phyloP scores from a whole-genome alignment of 2,888 invertebrate genomes.

The Horisme vitalbata region DNA sequence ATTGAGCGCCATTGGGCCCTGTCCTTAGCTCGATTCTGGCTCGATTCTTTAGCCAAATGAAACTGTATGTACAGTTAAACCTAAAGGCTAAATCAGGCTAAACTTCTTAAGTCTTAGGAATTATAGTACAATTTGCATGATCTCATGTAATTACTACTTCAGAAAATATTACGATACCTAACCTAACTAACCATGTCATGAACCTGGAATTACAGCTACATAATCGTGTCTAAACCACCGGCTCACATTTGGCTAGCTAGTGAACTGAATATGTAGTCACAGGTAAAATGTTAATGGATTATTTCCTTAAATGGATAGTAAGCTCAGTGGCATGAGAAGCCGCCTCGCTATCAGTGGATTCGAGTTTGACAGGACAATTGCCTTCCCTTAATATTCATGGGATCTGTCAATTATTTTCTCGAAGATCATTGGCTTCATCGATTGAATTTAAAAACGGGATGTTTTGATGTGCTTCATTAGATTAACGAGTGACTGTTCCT shows the following conservation, averaged over 20 bases:
- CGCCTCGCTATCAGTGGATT: conserved; percentile 45
- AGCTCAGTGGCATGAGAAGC: conserved; percentile 51
- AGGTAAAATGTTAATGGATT: conserved; percentile 70
- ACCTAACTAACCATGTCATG: conserved; percentile 29
- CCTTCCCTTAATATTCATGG: conserved; percentile 57
- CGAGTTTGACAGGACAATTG: conserved; percentile 59
- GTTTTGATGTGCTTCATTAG: conserved; percentile 37
- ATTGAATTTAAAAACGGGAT: conserved; percentile 37
- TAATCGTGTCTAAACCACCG: conserved; percentile 50
- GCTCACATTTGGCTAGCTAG: conserved; percentile 44
- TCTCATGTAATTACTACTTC: conserved; percentile 22
- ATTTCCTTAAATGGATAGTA: conserved; percentile 59
- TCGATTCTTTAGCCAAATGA: too few relatives aligned
- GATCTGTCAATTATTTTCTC: conserved; percentile 53
- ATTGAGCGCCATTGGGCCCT: too few relatives aligned
- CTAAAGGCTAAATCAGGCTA: too few relatives aligned
- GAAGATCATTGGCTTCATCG: conserved; percentile 35
- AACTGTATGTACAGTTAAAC: too few relatives aligned
- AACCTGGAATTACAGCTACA: conserved; percentile 26
- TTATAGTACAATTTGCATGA: not conserved
- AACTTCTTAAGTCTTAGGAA: too few relatives aligned
- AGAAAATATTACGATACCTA: conserved; percentile 22
- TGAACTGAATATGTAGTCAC: conserved; percentile 57
- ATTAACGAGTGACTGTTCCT: conserved; percentile 25
- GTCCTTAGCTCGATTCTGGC: too few relatives aligned